phyloP scores from a whole-genome alignment of 1,140 invertebrate genomes.

The Panagrolaimus sp. region DNA sequence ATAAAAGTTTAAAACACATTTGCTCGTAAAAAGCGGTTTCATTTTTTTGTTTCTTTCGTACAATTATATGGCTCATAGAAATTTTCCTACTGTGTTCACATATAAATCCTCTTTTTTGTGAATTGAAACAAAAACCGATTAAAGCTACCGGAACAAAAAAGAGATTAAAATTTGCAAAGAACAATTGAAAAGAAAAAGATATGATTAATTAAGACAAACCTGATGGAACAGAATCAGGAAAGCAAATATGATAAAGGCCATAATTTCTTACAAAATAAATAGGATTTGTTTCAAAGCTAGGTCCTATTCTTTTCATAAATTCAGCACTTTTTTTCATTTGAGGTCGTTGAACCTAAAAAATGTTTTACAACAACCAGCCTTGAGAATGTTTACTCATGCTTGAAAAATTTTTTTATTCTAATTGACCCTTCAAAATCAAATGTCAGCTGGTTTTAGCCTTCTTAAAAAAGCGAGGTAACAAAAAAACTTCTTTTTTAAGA shows the following conservation, averaged over 20 bases:
- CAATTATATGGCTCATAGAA: neutral
- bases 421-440: too few species aligned
- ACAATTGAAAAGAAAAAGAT: constrained; percentile 1
- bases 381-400: too few species aligned
- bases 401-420: too few species aligned
- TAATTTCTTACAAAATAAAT: constrained; percentile 18
- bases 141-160: neutral
- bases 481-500: too few species aligned
- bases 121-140: neutral
- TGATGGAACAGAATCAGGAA: constrained; percentile 11
- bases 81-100: neutral
- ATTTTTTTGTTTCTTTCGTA: neutral
- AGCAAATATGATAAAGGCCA: constrained; percentile 10
- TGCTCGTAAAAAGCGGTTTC: neutral
- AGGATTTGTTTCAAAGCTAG: neutral
- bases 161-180: neutral
- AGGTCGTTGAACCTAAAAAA: too few species aligned
- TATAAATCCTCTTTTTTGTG: neutral
- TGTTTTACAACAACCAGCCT: too few species aligned
- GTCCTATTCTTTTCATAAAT: neutral
- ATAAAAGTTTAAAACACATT: too few species aligned
- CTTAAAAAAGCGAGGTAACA: too few species aligned
- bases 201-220: constrained; percentile 10
- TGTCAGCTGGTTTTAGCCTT: too few species aligned
- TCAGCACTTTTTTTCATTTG: neutral